A percentile compares a stretch with the other conserved stretches of the same genome.
Conservation (phyloP, 2,888 invertebrate genomes). For the Dioctria rufipes region DNA sequence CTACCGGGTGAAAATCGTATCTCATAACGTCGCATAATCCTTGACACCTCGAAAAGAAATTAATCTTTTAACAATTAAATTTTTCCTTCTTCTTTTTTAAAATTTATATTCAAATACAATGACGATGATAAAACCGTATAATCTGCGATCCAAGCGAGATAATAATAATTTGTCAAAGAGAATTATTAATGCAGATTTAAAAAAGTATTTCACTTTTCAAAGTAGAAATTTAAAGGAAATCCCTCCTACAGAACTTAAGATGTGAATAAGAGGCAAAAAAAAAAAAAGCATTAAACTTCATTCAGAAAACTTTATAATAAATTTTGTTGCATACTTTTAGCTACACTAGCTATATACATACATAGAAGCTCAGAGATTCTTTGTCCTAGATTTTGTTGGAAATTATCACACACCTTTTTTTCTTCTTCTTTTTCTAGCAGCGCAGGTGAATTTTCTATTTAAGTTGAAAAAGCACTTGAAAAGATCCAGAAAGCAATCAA, state of each 20-base stretch:
- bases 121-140: too few species aligned
- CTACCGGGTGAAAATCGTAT: too few species aligned
- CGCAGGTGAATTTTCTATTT: conserved; percentile 42
- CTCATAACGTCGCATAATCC: too few species aligned
- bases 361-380: neutral
- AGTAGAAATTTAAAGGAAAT: neutral
- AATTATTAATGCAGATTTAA: neutral
- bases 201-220: neutral
- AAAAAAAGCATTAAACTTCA: neutral
- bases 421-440: neutral
- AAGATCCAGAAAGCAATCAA: conserved; percentile 49
- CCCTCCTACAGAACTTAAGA: neutral
- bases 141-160: too few species aligned
- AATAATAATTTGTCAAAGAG: too few species aligned
- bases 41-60: too few species aligned
- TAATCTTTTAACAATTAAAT: too few species aligned
- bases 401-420: conserved; percentile 6
- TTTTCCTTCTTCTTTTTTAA: too few species aligned
- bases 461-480: conserved; percentile 35
- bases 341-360: too few species aligned
- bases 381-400: conserved; percentile 40
- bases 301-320: conserved; percentile 29
- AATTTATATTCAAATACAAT: too few species aligned
- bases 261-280: neutral
- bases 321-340: conserved; percentile 3